A percentile compares a stretch with the other conserved stretches of the same genome.
These are phyloP conservation scores for Astropecten irregularis DNA, from an alignment of 53 echinoderm and acorn worm species.

Conservation along the genomic window DNA sequence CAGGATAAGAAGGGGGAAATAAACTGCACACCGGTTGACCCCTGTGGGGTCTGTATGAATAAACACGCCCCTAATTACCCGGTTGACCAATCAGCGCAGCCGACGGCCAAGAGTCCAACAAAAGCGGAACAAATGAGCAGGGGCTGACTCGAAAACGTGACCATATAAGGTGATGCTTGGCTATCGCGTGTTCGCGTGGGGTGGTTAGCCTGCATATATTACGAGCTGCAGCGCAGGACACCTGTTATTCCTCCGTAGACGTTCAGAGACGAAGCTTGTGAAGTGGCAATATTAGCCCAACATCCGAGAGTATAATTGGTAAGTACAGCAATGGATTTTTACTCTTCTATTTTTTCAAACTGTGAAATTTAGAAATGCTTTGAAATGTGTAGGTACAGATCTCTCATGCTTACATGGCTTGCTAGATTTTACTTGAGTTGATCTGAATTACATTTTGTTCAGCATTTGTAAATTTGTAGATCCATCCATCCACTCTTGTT, in stretches of 20 bases:
- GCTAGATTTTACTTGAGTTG: too few relatives aligned
- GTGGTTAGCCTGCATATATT: conserved; percentile 20
- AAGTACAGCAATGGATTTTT: too few relatives aligned
- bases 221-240: not conserved
- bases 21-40: not conserved
- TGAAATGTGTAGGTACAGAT: too few relatives aligned
- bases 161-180: conserved; percentile 62
- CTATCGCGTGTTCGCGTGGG: conserved; percentile 46
- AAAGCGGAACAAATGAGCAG: conserved; percentile 22
- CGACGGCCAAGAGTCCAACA: not conserved
- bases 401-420: too few relatives aligned
- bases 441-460: too few relatives aligned
- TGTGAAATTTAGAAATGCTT: too few relatives aligned
- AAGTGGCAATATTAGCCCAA: too few relatives aligned
- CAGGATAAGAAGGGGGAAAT: not conserved
- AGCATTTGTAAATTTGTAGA: too few relatives aligned
- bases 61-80: not conserved
- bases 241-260: conserved; percentile 41
- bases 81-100: not conserved
- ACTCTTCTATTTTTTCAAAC: too few relatives aligned
- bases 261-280: too few relatives aligned
- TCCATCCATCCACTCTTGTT: too few relatives aligned
- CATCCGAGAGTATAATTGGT: too few relatives aligned
- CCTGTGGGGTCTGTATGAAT: not conserved
- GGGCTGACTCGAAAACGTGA: conserved; percentile 27